Base-by-base conservation (phyloP, 2,797 vertebrate genomes). In the Falco rusticolus region DNA sequence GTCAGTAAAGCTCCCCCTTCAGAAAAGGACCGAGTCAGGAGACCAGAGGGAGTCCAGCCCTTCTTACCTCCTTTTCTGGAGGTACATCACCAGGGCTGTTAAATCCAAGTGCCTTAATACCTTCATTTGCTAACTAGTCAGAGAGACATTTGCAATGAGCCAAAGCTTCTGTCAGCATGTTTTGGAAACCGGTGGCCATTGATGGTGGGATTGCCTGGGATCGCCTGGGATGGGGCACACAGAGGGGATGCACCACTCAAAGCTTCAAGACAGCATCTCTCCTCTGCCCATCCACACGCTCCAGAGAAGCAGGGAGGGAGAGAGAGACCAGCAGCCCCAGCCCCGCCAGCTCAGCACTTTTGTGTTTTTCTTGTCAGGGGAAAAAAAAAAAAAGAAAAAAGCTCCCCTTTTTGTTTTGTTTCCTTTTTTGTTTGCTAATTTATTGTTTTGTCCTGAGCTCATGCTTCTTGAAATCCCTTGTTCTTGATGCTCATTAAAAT, bases 401-500 rank as follows among this genome's bases (percentile, higher is more conserved):
- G 25, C 60, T 2, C 21, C 13, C 34, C 76, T 81, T 96, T 88
- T 80, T 65, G 34, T 89, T 90, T 87, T 93, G 78, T 78, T 97
- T 61, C 79, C 39, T 1, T 47, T 94, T 89, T 90, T 90, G 93
- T 93, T 96, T 97, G 92, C 78, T 97, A 94, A 97, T 94, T 91
- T 94, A 90, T 94, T 94, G 96, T 94, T 94, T 95, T 90, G 95
- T 97, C 96, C 97, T 60, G 60, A 82, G 93, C 80, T 80, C 3
- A 0, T 56, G 87, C 25, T 87, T 85, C 87, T 82, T 69, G 72
- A 96, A 93, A 92, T 76, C 95, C 88, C 96, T 94, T 89, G 82
- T 96, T 93, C 66, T 88, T 74, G 71, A 79, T 4, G 70, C 96
- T 97, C 96, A 97, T 97, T 97, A 97, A 98, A 97, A 96, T 93